Base-by-base conservation (phyloP, 2,113 vertebrate genomes). In the Sapajus apella region DNA sequence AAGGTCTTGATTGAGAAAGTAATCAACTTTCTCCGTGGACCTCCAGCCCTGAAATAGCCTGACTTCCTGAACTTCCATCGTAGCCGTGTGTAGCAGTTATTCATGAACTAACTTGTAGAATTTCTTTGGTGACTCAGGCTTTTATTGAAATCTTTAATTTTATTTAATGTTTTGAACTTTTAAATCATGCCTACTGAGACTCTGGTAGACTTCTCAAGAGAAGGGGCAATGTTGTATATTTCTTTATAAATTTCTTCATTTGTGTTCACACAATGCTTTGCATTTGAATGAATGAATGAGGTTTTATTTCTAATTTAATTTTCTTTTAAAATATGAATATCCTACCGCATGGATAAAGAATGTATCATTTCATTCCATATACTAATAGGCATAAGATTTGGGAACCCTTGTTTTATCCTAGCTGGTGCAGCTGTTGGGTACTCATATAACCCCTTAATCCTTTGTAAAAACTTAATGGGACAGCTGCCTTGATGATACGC, bases 401-500 rank as follows among this genome's bases (percentile, higher is more conserved):
- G 87, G n/a, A 98, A 85, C 64, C 32, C 9, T 61, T 55, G 80
- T 93, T 96, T 97, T 96, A 90, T 90, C 73, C 32, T 92, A n/a
- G 90, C 55, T 86, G 77, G 58, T 88, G 37, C 98, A 98, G 98
- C 97, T 98, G 97, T 97, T 95, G 76, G 84, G 64, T 73, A 66
- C 95, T 97, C 95, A 96, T 92, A 96, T 97, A 97, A 95, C 96
- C 52, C 13, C 16, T 35, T 97, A 98, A 98, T 98, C 97, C 96
- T 97, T 97, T 97, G 94, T 95, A 88, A 97, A 97, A 98, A 97
- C 87, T 96, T 95, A 96, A 96, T 97, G 85, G 2, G 95, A 88
- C 97, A 97, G 97, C 97, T 98, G 98, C 81, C 86, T 96, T 97
- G 97, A 97, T 97, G 95, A 97, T 84, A 87, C 17, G 58, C 40